Conservation (phyloP, 2,888 invertebrate species). For the Copidosoma aretas region DNA sequence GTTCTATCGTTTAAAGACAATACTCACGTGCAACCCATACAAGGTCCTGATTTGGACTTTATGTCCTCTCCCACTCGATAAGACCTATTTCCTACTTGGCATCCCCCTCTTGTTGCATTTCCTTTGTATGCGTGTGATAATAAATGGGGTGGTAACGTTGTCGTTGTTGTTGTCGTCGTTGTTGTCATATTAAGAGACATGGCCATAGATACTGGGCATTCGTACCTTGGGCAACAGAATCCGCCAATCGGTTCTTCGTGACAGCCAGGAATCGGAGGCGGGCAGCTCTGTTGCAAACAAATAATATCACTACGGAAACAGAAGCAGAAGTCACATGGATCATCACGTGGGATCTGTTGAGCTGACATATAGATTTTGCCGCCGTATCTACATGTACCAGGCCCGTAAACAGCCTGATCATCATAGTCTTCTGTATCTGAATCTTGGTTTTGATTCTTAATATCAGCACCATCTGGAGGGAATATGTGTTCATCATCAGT, state of each 20-base stretch:
- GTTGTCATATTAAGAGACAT: slow-evolving; percentile 82
- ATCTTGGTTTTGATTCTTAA: slow-evolving; percentile 68
- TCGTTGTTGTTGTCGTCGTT: slow-evolving; percentile 86
- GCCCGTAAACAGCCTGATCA: slow-evolving; percentile 78
- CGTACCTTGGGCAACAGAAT: slow-evolving; percentile 93
- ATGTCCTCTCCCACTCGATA: slow-evolving; percentile 87
- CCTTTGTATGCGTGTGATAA: slow-evolving; percentile 80
- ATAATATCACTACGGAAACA: slow-evolving; percentile 96
- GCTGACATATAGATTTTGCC: slow-evolving; percentile 93
- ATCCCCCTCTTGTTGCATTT: slow-evolving; percentile 77
- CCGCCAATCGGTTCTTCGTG: slow-evolving; percentile 91
- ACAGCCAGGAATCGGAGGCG: slow-evolving; percentile 90
- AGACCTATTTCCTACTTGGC: slow-evolving; percentile 83
- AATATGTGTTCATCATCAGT: slow-evolving; percentile 55
- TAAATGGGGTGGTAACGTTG: slow-evolving; percentile 84
- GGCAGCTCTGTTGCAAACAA: slow-evolving; percentile 93
- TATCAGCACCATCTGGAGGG: slow-evolving; percentile 61
- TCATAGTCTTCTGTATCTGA: slow-evolving; percentile 77
- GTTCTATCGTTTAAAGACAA: slow-evolving; percentile 10
- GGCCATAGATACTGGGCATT: slow-evolving; percentile 90
- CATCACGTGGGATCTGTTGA: slow-evolving; percentile 92
- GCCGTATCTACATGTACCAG: slow-evolving; percentile 90
- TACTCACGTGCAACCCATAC: slow-evolving; percentile 93
- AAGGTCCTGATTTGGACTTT: slow-evolving; percentile 86
- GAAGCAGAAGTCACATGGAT: slow-evolving; percentile 96